phyloP scores from a whole-genome alignment of 2,797 vertebrate species.

The Crypturellus tataupa region DNA sequence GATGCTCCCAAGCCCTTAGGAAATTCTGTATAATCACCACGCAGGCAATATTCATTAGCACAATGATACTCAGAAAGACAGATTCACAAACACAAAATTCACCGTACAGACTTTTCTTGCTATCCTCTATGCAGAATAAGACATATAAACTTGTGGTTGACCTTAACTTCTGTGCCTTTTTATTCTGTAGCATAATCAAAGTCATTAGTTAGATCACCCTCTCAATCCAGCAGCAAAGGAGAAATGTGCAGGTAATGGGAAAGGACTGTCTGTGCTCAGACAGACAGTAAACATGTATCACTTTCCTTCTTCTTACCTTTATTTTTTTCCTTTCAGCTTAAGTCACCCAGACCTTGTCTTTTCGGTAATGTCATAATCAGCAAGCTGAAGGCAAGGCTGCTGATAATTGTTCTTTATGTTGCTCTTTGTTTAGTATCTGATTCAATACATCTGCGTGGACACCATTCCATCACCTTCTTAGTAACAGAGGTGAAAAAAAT shows the following conservation, averaged over 20 bases:
- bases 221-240: slow-evolving; percentile 57
- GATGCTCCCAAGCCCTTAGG: neutral
- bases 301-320: neutral
- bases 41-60: neutral
- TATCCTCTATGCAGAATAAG: neutral
- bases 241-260: slow-evolving; percentile 57
- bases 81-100: slow-evolving; percentile 7
- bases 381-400: slow-evolving; percentile 86
- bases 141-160: neutral
- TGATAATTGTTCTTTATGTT: slow-evolving; percentile 91
- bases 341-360: slow-evolving; percentile 85
- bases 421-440: slow-evolving; percentile 89
- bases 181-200: slow-evolving; percentile 72
- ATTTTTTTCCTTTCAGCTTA: slow-evolving; percentile 30
- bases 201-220: slow-evolving; percentile 77
- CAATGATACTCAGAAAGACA: neutral
- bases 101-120: neutral
- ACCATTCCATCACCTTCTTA: slow-evolving; percentile 91
- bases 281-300: slow-evolving; percentile 27
- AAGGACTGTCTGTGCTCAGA: slow-evolving; percentile 16
- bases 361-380: slow-evolving; percentile 89
- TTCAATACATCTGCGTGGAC: slow-evolving; percentile 92
- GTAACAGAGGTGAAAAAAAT: slow-evolving; percentile 92
- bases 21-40: slow-evolving; percentile 8
- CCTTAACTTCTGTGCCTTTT: slow-evolving; percentile 18